phyloP scores from a whole-genome alignment of 2,888 invertebrate species.

The Tetranychus piercei region DNA sequence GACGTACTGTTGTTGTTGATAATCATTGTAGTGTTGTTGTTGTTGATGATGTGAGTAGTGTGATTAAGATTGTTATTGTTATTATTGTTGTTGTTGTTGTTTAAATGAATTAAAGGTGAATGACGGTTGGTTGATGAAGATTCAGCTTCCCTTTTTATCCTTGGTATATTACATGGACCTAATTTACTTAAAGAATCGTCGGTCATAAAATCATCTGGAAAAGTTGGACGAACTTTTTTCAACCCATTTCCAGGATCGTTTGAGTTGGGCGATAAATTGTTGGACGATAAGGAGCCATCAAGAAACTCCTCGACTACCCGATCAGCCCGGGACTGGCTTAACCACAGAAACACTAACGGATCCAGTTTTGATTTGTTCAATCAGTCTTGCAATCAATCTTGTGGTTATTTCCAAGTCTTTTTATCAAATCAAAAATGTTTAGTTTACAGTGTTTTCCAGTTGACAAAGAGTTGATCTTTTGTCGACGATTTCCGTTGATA shows the following conservation, averaged over 20 bases:
- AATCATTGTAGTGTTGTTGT: neutral
- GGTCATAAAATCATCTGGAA: constrained; percentile 19
- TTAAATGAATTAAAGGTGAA: neutral
- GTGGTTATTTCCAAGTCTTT: constrained; percentile 2
- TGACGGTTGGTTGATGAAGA: constrained; percentile 10
- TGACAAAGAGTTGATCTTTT: neutral
- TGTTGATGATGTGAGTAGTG: neutral
- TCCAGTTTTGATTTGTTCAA: constrained; percentile 22
- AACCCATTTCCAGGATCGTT: neutral
- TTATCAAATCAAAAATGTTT: neutral
- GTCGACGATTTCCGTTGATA: too few relatives aligned
- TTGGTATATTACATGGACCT: constrained; percentile 14
- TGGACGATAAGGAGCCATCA: constrained; percentile 15
- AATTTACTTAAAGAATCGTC: constrained; percentile 14
- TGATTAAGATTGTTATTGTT: constrained; percentile 8
- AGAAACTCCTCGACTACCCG: constrained; percentile 23
- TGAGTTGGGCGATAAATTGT: neutral
- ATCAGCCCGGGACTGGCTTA: constrained; percentile 26
- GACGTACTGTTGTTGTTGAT: neutral
- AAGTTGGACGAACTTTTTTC: constrained; percentile 18
- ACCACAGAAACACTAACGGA: constrained; percentile 27
- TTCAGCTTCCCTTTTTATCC: constrained; percentile 17
- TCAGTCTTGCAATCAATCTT: too few relatives aligned
- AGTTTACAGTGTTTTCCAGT: neutral
- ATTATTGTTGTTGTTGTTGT: neutral